Evolutionary conservation across 1,140 invertebrate genomes (phyloP).

Genomic region (Sinella curviseta): DNA sequence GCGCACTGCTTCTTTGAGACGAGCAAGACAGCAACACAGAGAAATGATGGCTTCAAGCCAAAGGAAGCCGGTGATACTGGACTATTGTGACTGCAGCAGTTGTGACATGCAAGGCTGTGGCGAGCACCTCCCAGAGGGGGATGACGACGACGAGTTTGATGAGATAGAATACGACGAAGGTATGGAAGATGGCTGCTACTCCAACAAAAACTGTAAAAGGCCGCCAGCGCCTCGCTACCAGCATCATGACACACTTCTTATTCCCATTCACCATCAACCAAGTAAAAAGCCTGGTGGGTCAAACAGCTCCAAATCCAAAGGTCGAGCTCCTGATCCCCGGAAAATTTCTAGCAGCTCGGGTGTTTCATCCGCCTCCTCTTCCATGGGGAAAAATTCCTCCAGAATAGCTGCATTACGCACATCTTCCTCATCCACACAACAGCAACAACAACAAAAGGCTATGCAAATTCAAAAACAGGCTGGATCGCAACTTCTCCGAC

Average conservation of each 20-base stretch:
- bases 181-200: not conserved
- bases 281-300: not conserved
- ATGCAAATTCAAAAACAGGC: not conserved
- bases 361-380: not conserved
- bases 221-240: not conserved
- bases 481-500: not conserved
- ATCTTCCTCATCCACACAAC: not conserved
- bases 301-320: conserved; percentile 22
- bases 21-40: not conserved
- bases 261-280: not conserved
- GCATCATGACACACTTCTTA: not conserved
- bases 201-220: not conserved
- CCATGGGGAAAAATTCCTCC: not conserved
- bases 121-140: not conserved
- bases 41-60: not conserved
- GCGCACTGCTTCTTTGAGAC: not conserved
- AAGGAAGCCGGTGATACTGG: conserved; percentile 32
- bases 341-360: conserved; percentile 11
- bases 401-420: not conserved
- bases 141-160: not conserved
- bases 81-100: conserved; percentile 37
- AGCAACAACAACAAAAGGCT: not conserved
- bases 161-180: not conserved
- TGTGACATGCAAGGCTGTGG: conserved; percentile 3
- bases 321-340: not conserved